Base-by-base conservation (phyloP, 1,140 invertebrate genomes). In the Zophobas atratus region DNA sequence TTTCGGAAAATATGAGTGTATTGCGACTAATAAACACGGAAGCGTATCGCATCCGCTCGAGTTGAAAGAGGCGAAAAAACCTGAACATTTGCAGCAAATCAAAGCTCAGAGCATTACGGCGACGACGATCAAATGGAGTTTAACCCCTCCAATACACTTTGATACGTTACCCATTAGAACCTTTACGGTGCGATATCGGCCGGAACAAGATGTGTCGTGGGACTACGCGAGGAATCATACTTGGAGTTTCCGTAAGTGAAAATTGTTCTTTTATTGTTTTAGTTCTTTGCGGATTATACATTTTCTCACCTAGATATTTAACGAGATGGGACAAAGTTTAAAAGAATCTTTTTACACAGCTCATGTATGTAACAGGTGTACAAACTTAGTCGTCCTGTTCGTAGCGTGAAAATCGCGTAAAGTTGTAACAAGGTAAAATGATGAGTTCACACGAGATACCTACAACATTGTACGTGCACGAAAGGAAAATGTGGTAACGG, bases 81-180 rank as follows among this genome's bases (percentile, higher is more conserved):
- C 93, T 0, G 84, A 86, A 32, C 83, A 85, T 6, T 83, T 93
- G 67, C 82, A 87, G 8, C 89, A 94, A 85, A 90, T 89, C 0
- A 90, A 87, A 77, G 89, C 93, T 76, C 88, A 89, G 73, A 89
- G 90, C 74, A 87, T 94, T 5, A 96, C 94, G 1, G 96, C 96
- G 0, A 97, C 96, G 0, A 95, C 94, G 1, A 93, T 97, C 48
- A 91, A 90, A 67, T 97, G 97, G 84, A 89, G 90, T 48, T 92
- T 98, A 38, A 86, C 91, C 1, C 92, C 91, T 0, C 96, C 96
- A 1, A 86, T 89, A 33, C 90, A 92, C 78, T 90, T 93, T 77
- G 90, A 92, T 53, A 95, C 95, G 33, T 87, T 96, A 38, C 94
- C 94, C 2, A 89, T 96, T 2, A 87, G 89, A 73, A 90, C 92